These are phyloP conservation scores for Bradynema listronoti DNA, from an alignment of 1,140 invertebrate genomes.

Conservation along the genomic window DNA sequence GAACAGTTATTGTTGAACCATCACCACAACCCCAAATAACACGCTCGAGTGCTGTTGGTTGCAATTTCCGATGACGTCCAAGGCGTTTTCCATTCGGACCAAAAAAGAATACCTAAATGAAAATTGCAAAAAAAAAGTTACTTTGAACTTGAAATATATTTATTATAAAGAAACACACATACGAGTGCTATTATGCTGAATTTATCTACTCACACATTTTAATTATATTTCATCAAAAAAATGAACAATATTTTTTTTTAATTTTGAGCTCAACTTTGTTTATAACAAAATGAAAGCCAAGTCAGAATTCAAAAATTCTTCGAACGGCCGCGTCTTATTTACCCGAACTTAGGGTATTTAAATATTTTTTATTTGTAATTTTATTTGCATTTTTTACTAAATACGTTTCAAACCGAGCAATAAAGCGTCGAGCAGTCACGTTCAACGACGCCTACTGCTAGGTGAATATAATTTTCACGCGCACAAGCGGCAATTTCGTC, in stretches of 20 bases:
- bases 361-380: too few relatives aligned
- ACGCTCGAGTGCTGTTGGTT: conserved; percentile 50
- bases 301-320: not conserved
- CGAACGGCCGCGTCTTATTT: too few relatives aligned
- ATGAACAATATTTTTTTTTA: too few relatives aligned
- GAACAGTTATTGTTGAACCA: conserved; percentile 50
- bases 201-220: too few relatives aligned
- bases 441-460: conserved; percentile 49
- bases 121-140: too few relatives aligned
- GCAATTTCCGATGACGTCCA: conserved; percentile 51
- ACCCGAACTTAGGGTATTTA: too few relatives aligned
- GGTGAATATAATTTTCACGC: conserved; percentile 18
- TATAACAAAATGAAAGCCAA: conserved; percentile 2
- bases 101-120: conserved; percentile 44
- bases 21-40: conserved; percentile 55
- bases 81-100: conserved; percentile 30
- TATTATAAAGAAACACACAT: too few relatives aligned
- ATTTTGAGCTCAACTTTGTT: not conserved
- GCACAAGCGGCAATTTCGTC: conserved; percentile 34
- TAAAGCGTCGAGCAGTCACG: conserved; percentile 45
- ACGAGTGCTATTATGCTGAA: too few relatives aligned
- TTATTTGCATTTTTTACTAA: not conserved
- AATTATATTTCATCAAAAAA: too few relatives aligned
- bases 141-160: too few relatives aligned
- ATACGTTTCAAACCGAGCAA: conserved; percentile 40